Conservation (phyloP, 2,113 vertebrate species). For the Patagioenas fasciata region DNA sequence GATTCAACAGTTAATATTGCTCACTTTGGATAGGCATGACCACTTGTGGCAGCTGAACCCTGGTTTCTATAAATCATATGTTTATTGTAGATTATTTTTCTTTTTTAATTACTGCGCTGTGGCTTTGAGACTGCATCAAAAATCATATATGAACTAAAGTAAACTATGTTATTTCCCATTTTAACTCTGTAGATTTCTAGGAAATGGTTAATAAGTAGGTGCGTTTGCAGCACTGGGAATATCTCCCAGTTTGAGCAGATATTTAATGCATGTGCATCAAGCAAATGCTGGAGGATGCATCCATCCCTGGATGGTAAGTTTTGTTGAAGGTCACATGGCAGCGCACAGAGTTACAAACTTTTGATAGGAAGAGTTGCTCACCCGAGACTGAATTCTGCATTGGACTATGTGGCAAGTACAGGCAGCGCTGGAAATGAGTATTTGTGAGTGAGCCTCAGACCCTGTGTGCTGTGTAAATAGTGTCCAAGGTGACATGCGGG, state of each 20-base stretch:
- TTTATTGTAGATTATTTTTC: background rate
- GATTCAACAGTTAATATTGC: background rate
- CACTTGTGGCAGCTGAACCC: background rate
- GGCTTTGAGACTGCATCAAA: background rate
- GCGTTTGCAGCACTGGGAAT: background rate
- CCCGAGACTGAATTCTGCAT: background rate
- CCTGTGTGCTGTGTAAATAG: background rate
- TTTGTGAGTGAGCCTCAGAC: background rate
- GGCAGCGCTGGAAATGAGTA: background rate
- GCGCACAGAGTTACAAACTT: rapidly evolving
- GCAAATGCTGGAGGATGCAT: background rate
- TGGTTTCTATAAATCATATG: background rate
- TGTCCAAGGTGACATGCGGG: background rate
- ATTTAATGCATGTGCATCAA: background rate
- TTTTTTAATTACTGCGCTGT: background rate
- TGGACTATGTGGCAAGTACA: background rate
- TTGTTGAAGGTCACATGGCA: background rate
- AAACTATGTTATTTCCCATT: background rate
- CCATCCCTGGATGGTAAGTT: background rate
- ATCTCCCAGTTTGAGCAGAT: background rate
- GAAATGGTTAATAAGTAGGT: background rate
- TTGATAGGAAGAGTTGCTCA: background rate
- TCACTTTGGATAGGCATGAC: background rate
- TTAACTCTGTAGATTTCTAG: background rate
- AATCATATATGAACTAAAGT: background rate